Conservation (phyloP, 35 echinoderm and acorn worm genomes). For the Ophiothrix spiculata region DNA sequence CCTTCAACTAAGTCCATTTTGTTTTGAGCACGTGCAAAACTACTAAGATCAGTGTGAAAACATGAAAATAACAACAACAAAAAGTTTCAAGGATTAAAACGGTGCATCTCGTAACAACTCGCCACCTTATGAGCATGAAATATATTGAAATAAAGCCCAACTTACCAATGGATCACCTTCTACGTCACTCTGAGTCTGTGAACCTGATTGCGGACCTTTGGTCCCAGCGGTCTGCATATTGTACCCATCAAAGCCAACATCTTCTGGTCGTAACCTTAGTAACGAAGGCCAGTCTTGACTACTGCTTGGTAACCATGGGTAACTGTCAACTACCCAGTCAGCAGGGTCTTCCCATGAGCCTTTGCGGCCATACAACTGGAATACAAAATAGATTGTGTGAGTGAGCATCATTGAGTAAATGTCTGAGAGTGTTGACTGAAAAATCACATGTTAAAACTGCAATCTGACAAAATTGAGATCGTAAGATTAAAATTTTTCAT, state of each 20-base stretch:
- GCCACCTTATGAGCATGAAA: too few species aligned
- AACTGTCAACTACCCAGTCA: slow-evolving; percentile 96
- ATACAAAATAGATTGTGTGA: not conserved
- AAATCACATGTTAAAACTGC: too few species aligned
- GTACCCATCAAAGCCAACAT: slow-evolving; percentile 99
- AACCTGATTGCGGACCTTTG: slow-evolving; percentile 58
- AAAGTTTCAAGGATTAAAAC: too few species aligned
- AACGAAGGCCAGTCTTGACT: slow-evolving; percentile 89
- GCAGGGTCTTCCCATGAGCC: slow-evolving; percentile 97
- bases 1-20: too few species aligned
- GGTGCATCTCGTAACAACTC: too few species aligned
- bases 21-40: too few species aligned
- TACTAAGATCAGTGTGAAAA: too few species aligned
- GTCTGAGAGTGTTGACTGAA: too few species aligned
- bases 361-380: slow-evolving; percentile 94
- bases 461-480: too few species aligned
- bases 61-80: too few species aligned
- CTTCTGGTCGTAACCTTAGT: slow-evolving; percentile 81
- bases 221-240: slow-evolving; percentile 70
- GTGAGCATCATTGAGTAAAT: not conserved
- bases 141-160: not conserved
- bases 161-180: slow-evolving; percentile 98
- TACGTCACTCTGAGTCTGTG: slow-evolving; percentile 70
- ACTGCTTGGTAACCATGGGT: slow-evolving; percentile 83
- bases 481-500: not conserved